phyloP scores from a whole-genome alignment of 2,888 invertebrate genomes.

The Adelognathus sp. region DNA sequence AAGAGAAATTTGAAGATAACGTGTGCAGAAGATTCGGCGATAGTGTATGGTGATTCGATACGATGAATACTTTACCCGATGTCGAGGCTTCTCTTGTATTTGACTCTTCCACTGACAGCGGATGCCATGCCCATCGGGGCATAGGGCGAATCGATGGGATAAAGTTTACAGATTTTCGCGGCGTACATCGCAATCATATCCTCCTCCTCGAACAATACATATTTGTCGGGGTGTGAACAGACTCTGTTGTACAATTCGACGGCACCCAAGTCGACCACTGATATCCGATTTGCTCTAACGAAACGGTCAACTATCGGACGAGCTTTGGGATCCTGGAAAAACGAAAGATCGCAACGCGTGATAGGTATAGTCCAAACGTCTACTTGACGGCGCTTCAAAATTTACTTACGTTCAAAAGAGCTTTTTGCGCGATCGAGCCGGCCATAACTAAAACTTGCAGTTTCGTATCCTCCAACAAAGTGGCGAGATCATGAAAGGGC shows the following conservation, averaged over 20 bases:
- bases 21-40: not conserved
- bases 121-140: not conserved
- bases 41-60: not conserved
- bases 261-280: not conserved
- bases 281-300: not conserved
- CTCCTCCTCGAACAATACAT: slow-evolving; percentile 37
- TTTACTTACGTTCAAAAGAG: slow-evolving; percentile 28
- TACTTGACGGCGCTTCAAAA: not conserved
- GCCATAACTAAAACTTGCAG: slow-evolving; percentile 32
- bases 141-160: slow-evolving; percentile 29
- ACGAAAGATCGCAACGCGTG: not conserved
- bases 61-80: slow-evolving; percentile 25
- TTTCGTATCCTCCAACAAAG: slow-evolving; percentile 24
- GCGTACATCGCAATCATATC: not conserved
- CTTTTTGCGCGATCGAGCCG: slow-evolving; percentile 3
- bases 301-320: slow-evolving; percentile 3
- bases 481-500: slow-evolving; percentile 29
- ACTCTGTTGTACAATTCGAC: slow-evolving; percentile 23
- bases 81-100: slow-evolving; percentile 29
- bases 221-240: slow-evolving; percentile 33
- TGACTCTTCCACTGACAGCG: slow-evolving; percentile 31
- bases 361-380: not conserved
- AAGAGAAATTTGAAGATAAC: not conserved
- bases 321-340: slow-evolving; percentile 13
- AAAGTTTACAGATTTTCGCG: slow-evolving; percentile 10